phyloP scores from a whole-genome alignment of 2,797 vertebrate genomes.

The Psittacula derbiana region DNA sequence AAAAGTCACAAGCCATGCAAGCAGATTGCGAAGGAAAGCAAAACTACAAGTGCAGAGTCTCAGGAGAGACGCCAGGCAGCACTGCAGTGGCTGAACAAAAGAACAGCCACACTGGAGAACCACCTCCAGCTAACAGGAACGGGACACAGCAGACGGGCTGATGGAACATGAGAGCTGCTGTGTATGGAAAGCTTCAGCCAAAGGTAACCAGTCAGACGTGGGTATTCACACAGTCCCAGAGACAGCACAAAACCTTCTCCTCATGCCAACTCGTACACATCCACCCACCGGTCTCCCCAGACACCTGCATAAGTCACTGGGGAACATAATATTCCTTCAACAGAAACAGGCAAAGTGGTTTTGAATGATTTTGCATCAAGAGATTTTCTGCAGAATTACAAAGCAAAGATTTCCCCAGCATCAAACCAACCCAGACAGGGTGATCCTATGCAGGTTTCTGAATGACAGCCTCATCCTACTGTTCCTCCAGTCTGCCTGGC shows the following conservation, averaged over 20 bases:
- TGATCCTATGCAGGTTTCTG: background rate
- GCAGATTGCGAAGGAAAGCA: background rate
- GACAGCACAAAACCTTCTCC: background rate
- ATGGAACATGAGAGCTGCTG: background rate
- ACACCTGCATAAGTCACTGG: background rate
- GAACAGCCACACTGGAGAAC: background rate
- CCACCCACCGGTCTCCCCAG: background rate
- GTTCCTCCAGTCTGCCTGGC: conserved; percentile 3
- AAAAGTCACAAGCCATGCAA: background rate
- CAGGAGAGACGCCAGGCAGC: background rate
- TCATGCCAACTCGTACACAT: background rate
- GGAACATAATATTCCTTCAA: fast-evolving
- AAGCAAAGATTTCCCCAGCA: background rate
- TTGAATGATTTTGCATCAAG: background rate
- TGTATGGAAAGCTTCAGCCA: fast-evolving
- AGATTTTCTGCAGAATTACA: background rate
- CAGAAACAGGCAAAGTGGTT: background rate
- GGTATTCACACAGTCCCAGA: background rate
- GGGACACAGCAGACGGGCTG: fast-evolving
- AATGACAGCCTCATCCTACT: background rate
- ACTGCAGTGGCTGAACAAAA: background rate
- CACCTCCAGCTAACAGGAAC: background rate
- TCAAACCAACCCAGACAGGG: background rate
- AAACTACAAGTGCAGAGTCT: background rate
- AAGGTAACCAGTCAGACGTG: background rate